phyloP scores from a whole-genome alignment of 1,140 invertebrate species.

The Tetragonula clypearis region DNA sequence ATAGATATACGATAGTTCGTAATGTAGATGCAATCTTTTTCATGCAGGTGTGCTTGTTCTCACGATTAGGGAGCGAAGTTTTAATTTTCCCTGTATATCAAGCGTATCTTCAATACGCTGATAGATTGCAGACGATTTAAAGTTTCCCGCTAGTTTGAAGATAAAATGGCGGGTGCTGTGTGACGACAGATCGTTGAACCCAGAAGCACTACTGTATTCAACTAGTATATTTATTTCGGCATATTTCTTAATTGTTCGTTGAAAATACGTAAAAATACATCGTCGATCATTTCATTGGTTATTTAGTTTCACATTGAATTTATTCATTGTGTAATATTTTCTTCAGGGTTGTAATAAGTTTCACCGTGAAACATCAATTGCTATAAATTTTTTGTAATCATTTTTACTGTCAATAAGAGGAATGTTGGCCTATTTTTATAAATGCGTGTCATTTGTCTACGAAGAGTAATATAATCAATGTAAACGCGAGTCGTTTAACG shows the following conservation, averaged over 20 bases:
- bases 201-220: slow-evolving; percentile 49
- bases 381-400: neutral
- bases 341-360: slow-evolving; percentile 6
- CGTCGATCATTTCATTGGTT: neutral
- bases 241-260: neutral
- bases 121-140: neutral
- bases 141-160: slow-evolving; percentile 38
- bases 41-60: neutral
- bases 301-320: neutral
- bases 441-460: neutral
- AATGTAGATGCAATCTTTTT: neutral
- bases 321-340: neutral
- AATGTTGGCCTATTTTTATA: neutral
- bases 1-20: neutral
- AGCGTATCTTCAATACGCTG: neutral
- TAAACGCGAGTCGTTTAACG: neutral
- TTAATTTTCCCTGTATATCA: neutral
- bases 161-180: slow-evolving; percentile 66
- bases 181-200: slow-evolving; percentile 74
- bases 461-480: neutral
- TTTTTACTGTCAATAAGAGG: too few relatives aligned
- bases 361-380: too few relatives aligned
- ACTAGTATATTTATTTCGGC: slow-evolving; percentile 24
- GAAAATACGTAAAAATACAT: neutral
- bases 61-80: neutral